Evolutionary conservation across 2,113 vertebrate genomes (phyloP).

Genomic region (Datnioides undecimradiatus): DNA sequence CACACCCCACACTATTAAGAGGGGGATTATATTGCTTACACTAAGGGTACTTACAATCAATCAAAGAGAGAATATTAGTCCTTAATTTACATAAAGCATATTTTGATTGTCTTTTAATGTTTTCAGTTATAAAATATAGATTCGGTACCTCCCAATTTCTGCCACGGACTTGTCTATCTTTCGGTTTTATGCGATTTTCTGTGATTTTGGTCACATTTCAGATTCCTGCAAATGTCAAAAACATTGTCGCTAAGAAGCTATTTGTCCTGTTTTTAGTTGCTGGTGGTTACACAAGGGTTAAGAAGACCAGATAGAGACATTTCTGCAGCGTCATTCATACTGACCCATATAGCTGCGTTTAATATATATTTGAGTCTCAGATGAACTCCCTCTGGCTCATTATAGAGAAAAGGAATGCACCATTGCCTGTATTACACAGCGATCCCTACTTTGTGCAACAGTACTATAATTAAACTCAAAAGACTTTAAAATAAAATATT

Average conservation of each 20-base stretch:
- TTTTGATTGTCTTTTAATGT: background rate
- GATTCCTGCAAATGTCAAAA: background rate
- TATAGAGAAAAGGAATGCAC: constrained; percentile 31
- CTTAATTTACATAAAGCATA: background rate
- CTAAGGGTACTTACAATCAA: background rate
- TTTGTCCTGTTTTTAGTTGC: background rate
- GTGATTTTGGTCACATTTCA: background rate
- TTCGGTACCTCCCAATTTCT: background rate
- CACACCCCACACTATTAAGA: background rate
- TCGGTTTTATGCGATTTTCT: too few species aligned
- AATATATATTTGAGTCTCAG: constrained; percentile 25
- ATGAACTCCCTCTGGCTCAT: constrained; percentile 24
- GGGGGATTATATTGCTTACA: background rate
- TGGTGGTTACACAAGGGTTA: background rate
- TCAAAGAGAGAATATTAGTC: background rate
- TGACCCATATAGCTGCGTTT: constrained; percentile 28
- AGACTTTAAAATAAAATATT: constrained; percentile 24
- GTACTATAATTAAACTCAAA: constrained; percentile 45
- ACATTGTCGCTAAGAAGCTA: background rate
- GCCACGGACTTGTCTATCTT: too few species aligned
- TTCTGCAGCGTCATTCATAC: constrained; percentile 29
- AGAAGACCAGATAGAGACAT: background rate
- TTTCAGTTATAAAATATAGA: background rate
- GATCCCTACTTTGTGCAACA: constrained; percentile 9
- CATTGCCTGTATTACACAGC: constrained; percentile 26